phyloP scores from a whole-genome alignment of 2,797 vertebrate genomes.

The Rhodeus uyekii region DNA sequence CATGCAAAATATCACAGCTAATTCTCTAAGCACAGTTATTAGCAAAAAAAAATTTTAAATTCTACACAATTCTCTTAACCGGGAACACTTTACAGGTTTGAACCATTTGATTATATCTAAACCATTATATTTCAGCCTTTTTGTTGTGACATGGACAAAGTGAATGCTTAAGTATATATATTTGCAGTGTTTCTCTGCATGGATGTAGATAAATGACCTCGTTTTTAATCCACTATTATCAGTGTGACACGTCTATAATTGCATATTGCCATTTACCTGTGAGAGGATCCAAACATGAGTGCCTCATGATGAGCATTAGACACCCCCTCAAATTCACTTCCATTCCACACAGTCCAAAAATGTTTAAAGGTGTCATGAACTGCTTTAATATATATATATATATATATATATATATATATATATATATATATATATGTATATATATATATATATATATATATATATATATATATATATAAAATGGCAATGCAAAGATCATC shows the following conservation, averaged over 20 bases:
- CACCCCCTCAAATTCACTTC: slow-evolving; percentile 37
- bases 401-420: no score
- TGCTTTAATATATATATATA: no score
- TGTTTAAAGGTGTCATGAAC: background rate
- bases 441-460: no score
- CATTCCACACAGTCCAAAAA: slow-evolving; percentile 31
- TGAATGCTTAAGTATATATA: slow-evolving; percentile 23
- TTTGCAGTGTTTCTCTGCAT: background rate
- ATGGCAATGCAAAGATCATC: no score
- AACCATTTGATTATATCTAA: slow-evolving; percentile 11
- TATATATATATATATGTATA: no score
- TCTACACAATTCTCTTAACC: background rate
- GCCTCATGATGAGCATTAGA: slow-evolving; percentile 23
- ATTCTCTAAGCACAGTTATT: background rate
- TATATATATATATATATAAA: no score
- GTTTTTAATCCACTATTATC: slow-evolving; percentile 26
- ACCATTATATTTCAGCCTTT: slow-evolving; percentile 9
- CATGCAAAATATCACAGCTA: background rate
- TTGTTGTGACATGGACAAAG: slow-evolving; percentile 12
- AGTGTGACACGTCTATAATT: slow-evolving; percentile 15
- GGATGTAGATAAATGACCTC: slow-evolving; percentile 22
- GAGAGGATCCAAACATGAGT: slow-evolving; percentile 23
- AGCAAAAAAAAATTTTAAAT: background rate
- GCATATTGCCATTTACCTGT: slow-evolving; percentile 42
- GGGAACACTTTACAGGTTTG: background rate